Percentiles rank a stretch among this genome's conserved stretches.
These are phyloP conservation scores for Pachyuromys duprasi DNA, from an alignment of 2,797 vertebrate species.

Conservation along the genomic window DNA sequence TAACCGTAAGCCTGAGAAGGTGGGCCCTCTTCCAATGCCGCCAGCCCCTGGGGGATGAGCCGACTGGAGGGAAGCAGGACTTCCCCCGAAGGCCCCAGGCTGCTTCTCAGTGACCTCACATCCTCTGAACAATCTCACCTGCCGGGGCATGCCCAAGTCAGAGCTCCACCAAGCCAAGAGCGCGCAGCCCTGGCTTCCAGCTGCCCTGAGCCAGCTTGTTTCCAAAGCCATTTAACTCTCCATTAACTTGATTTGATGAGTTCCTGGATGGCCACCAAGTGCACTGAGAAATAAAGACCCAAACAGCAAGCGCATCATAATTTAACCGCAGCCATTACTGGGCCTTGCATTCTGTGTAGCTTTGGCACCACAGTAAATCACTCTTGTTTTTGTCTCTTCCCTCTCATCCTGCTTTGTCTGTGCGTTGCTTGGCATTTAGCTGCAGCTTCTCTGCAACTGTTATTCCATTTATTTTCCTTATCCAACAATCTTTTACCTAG, in stretches of 20 bases:
- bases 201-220: constrained; percentile 51
- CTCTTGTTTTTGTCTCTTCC: background rate
- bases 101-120: background rate
- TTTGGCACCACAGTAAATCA: background rate
- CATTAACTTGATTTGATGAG: constrained; percentile 74
- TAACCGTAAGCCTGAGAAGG: background rate
- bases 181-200: constrained; percentile 11
- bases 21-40: background rate
- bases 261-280: constrained; percentile 67
- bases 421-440: background rate
- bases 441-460: background rate
- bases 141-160: background rate
- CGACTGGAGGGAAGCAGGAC: background rate
- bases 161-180: background rate
- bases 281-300: constrained; percentile 1
- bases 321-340: background rate
- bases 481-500: background rate
- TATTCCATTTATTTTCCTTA: background rate
- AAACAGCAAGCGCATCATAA: constrained; percentile 27
- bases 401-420: background rate
- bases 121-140: background rate
- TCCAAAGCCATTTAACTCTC: constrained; percentile 70
- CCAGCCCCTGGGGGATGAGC: background rate
- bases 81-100: background rate
- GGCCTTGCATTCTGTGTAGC: background rate